Base-by-base conservation (phyloP, 2,797 vertebrate species). In the Sebastes minor region DNA sequence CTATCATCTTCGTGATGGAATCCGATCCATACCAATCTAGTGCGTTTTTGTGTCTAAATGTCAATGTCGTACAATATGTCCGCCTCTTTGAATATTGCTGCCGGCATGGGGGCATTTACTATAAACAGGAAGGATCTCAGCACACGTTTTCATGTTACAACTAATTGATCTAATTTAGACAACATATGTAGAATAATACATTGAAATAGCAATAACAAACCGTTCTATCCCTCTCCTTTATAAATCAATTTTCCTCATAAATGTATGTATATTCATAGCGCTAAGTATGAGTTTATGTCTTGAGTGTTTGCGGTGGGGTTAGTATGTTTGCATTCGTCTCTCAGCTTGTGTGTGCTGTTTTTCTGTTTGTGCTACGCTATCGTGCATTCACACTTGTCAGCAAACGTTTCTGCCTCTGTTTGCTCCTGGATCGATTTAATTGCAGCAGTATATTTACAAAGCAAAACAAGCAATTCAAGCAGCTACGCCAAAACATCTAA, bases 371-470 rank as follows among this genome's bases (percentile, higher is more conserved):
- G 20, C 76, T 8, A 8, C 8, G 10, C 56, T n/a, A 16, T 33
- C 11, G 22, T 33, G 55, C 53, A 8, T 83, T 80, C 56, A 33
- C 16, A 20, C 53, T 74, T 49, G 66, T 77, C 80, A 32, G 46
- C 65, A 30, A 33, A 61, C 18, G 2, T 80, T 62, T 65, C 61
- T 16, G 61, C 49, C 9, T 65, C 57, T 65, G 67, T 81, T 86
- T 75, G 71, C 76, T 74, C 28, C 13, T 27, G 11, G 12, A 78
- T 84, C 18, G 13, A 78, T 88, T 84, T 85, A 87, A 90, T 88
- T 87, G 76, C 71, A 55, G 76, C 25, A 1, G 32, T 67, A 16
- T 87, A 83, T 88, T 90, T 83, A 74, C 76, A 60, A 85, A 86
- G 78, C 49, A 72, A 83, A 87, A 76, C 52, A 76, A 87, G 73